A percentile compares a stretch with the other conserved stretches of the same genome.
Evolutionary conservation across 2,797 vertebrate genomes (phyloP).

Genomic region (Anguilla megastoma): DNA sequence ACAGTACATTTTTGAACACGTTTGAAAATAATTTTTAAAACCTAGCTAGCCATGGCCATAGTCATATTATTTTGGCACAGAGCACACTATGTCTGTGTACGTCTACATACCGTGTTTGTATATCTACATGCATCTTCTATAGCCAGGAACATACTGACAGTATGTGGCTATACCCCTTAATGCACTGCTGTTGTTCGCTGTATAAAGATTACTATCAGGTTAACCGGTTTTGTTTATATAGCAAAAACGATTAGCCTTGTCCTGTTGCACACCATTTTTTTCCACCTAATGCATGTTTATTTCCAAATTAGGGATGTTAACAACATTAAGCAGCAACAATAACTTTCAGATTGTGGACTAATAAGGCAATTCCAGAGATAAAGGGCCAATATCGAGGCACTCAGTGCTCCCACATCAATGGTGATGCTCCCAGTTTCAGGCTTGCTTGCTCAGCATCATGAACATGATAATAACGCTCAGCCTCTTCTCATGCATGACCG

Average conservation of each 20-base stretch:
- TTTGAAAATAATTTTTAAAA: background rate
- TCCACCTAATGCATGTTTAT: background rate
- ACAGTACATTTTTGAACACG: background rate
- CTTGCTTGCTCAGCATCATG: background rate
- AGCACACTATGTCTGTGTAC: background rate
- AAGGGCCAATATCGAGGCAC: background rate
- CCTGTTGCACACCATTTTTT: background rate
- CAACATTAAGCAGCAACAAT: background rate
- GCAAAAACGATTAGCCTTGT: background rate
- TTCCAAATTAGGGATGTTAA: constrained; percentile 4
- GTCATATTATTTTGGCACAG: background rate
- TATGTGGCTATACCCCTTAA: background rate
- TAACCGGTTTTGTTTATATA: background rate
- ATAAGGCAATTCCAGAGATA: background rate
- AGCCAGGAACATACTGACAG: background rate
- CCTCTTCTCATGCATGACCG: background rate
- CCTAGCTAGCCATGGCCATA: background rate
- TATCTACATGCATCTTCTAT: background rate
- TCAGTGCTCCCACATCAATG: background rate
- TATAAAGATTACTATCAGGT: background rate
- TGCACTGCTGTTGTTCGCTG: background rate
- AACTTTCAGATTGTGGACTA: background rate
- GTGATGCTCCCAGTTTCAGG: background rate
- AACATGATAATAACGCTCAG: background rate
- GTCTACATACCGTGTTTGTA: background rate